Base-by-base conservation (phyloP, 2,888 invertebrate species). In the Barypeithes pellucidus region DNA sequence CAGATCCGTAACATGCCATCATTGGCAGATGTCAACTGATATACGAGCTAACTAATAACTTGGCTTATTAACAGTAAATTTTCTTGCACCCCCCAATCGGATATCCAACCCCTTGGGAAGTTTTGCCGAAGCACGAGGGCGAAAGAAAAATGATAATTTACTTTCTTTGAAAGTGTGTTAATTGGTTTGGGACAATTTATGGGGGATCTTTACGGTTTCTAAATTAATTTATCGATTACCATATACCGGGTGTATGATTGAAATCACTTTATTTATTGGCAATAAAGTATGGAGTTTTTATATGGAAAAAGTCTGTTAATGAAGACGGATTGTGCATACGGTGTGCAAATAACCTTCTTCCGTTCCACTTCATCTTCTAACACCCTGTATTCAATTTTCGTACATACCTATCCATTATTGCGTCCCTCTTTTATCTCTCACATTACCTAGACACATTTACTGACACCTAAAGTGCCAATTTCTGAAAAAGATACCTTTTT, bases 11-110 rank as follows among this genome's bases (percentile, higher is more conserved):
- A 76, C 81, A 76, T 84, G 83, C 85, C 85, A 86, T 87, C 87
- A 87, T 83, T 84, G 85, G 85, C 87, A 87, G 86, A 86, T 85
- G 85, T 86, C 85, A 84, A 81, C 83, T 86, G 86, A 87, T 86
- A 86, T 86, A 87, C 85, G 85, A 85, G 82, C 84, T 86, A 85
- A 86, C 76, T 76, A 76, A 76, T 76, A 76, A 76, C 74, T 74
- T 74, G 73, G 73, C 73, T 76, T 73, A 76, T 76, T 76, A 76
- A 76, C 76, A 74, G 76, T 76, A 76, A 76, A 76, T 76, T 76
- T 76, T 73, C 76, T 73, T 74, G 70, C 62, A n/a, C 50, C 43
- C 61, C 61, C 47, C 33, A 69, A 65, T 73, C 69, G 65, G 60
- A 66, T 59, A 52, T 69, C 74, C 62, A 70, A 70, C 74, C 29